Conservation (phyloP, 2,888 invertebrate species). For the Acrocera orbiculus region DNA sequence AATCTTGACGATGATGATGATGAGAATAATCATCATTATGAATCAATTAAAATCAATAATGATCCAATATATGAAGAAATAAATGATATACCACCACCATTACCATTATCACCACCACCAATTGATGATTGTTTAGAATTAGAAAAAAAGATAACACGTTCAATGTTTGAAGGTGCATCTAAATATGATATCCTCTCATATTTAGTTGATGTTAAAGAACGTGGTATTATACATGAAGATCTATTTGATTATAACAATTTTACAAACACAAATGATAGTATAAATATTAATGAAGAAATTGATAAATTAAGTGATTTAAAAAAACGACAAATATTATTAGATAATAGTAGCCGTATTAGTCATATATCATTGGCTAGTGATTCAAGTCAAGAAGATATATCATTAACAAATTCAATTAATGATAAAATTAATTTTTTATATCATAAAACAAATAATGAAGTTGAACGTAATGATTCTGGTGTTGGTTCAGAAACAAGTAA, state of each 20-base stretch:
- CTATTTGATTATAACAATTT: slow-evolving; percentile 49
- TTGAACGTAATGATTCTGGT: slow-evolving; percentile 83
- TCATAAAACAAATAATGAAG: slow-evolving; percentile 41
- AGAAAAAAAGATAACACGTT: slow-evolving; percentile 48
- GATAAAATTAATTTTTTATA: slow-evolving; percentile 32
- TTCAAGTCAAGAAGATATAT: slow-evolving; percentile 71
- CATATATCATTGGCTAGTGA: slow-evolving; percentile 69
- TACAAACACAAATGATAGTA: slow-evolving; percentile 35
- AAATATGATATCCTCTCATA: slow-evolving; percentile 82
- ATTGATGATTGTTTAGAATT: slow-evolving; percentile 48
- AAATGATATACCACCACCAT: slow-evolving; percentile 55
- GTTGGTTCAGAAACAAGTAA: slow-evolving; percentile 85
- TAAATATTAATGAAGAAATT: slow-evolving; percentile 37
- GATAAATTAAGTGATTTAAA: slow-evolving; percentile 40
- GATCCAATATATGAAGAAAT: slow-evolving; percentile 69
- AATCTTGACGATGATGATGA: slow-evolving; percentile 48
- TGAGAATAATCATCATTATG: slow-evolving; percentile 64
- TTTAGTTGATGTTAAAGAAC: slow-evolving; percentile 69
- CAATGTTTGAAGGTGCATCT: slow-evolving; percentile 64
- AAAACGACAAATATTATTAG: slow-evolving; percentile 31
- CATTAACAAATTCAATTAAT: slow-evolving; percentile 40
- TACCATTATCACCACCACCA: slow-evolving; percentile 63
- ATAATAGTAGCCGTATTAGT: slow-evolving; percentile 50
- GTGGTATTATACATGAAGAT: slow-evolving; percentile 52
- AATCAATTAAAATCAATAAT: slow-evolving; percentile 44